Conservation (phyloP, 2,797 vertebrate species). For the Tiaroga cobitis region DNA sequence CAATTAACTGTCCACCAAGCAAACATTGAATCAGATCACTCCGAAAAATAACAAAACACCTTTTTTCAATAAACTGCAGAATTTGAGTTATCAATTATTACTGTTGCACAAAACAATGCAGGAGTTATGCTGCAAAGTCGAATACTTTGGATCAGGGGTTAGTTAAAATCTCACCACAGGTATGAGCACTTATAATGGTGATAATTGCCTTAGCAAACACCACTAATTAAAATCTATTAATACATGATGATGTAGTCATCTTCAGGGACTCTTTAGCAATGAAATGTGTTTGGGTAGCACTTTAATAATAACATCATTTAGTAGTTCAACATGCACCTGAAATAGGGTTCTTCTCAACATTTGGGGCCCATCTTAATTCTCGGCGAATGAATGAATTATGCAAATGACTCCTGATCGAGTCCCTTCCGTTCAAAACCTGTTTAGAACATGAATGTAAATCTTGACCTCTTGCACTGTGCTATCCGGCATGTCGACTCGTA, state of each 20-base stretch:
- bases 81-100: neutral
- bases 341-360: neutral
- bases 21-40: neutral
- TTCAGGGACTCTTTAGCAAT: conserved; percentile 11
- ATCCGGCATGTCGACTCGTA: neutral
- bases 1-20: neutral
- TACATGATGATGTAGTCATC: neutral
- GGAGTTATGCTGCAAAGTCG: neutral
- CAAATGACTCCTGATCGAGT: conserved; percentile 6
- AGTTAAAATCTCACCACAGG: neutral
- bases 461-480: neutral
- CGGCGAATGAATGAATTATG: conserved; percentile 1
- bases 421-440: conserved; percentile 21
- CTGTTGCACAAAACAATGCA: neutral
- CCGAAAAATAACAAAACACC: neutral
- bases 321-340: neutral
- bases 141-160: neutral
- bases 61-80: no score
- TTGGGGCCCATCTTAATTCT: neutral
- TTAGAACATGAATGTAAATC: conserved; percentile 25
- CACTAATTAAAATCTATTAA: conserved; percentile 31
- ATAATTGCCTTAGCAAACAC: conserved; percentile 11
- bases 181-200: neutral
- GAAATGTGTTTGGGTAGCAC: neutral
- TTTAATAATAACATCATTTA: conserved; percentile 5